Conservation (phyloP, 2,113 vertebrate species). For the Perca fluviatilis region DNA sequence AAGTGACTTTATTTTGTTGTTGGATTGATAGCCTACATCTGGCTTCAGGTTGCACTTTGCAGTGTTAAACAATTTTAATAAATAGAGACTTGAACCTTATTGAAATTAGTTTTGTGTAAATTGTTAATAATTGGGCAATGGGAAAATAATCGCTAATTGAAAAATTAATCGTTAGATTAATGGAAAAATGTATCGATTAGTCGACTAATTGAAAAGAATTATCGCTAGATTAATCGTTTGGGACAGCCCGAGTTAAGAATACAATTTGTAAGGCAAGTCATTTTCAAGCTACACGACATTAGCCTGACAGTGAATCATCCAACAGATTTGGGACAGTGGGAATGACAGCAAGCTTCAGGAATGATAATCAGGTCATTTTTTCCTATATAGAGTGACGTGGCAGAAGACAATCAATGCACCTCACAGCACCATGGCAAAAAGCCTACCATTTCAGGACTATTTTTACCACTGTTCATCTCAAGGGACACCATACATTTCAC, state of each 20-base stretch:
- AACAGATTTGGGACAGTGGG: background rate
- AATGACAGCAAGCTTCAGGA: background rate
- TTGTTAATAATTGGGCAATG: too few species aligned
- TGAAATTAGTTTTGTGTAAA: too few species aligned
- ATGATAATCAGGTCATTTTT: slow-evolving; percentile 25
- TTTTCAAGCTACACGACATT: background rate
- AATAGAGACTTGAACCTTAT: too few species aligned
- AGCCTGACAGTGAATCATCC: background rate
- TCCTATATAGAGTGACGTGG: background rate
- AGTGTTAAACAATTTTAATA: too few species aligned
- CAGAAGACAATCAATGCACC: slow-evolving; percentile 14
- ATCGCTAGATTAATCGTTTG: too few species aligned
- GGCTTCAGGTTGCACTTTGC: too few species aligned
- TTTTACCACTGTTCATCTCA: background rate
- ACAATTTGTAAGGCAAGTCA: background rate
- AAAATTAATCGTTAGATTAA: too few species aligned
- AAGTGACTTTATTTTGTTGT: too few species aligned
- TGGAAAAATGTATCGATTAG: too few species aligned
- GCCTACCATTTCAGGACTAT: background rate
- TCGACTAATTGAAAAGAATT: too few species aligned
- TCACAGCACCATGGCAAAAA: background rate
- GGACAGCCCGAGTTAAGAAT: background rate
- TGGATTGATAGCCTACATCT: too few species aligned
- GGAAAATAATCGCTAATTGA: too few species aligned
- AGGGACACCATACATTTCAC: background rate